Evolutionary conservation across 1,140 invertebrate genomes (phyloP).

Genomic region (Camponotus floridanus): DNA sequence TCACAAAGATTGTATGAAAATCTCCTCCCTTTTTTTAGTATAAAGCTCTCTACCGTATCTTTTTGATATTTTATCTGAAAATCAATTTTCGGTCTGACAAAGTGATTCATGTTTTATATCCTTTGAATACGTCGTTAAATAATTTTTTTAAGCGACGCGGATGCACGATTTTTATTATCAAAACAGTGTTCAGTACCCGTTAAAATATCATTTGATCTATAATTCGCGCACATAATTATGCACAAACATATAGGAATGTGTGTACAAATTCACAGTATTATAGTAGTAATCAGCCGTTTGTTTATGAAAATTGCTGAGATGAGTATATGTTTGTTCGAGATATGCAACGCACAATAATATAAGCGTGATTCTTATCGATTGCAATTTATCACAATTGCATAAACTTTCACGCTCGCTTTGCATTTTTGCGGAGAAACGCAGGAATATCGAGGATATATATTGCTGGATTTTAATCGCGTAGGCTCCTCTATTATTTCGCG

Average conservation of each 20-base stretch:
- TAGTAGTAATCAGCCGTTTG: neutral
- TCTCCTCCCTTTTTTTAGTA: neutral
- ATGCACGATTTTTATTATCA: neutral
- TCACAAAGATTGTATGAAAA: neutral
- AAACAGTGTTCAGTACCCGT: neutral
- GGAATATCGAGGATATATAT: neutral
- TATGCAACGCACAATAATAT: constrained; percentile 18
- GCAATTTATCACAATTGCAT: constrained; percentile 47
- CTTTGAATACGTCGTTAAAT: constrained; percentile 13
- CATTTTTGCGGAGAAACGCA: neutral
- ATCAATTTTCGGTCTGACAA: constrained; percentile 37
- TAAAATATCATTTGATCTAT: neutral
- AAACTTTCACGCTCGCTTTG: constrained; percentile 31
- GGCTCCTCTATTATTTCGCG: constrained; percentile 8
- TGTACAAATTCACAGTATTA: neutral
- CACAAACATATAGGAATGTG: neutral
- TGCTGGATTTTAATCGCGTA: constrained; percentile 12
- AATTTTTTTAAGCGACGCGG: neutral
- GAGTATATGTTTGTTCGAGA: neutral
- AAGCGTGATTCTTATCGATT: constrained; percentile 30
- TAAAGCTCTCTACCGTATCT: neutral
- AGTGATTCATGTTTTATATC: constrained; percentile 1
- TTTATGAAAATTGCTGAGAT: constrained; percentile 8
- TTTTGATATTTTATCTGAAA: neutral
- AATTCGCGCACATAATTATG: neutral